Percentiles rank a stretch among this genome's conserved stretches.
Conservation (phyloP, 2,888 invertebrate genomes). For the Actias luna region DNA sequence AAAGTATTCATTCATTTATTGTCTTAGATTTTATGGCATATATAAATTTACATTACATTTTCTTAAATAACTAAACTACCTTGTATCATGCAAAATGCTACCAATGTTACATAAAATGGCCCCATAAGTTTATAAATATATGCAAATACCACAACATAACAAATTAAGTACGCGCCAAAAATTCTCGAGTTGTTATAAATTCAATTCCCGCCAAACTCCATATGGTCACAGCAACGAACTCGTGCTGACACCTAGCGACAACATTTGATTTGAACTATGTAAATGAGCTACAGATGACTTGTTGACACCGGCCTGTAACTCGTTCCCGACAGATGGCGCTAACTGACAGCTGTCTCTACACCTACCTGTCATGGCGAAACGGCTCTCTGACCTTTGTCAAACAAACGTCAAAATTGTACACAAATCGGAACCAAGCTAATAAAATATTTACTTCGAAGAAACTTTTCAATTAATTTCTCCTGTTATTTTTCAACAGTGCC, state of each 20-base stretch:
- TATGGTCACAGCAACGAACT: not conserved
- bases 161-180: no score
- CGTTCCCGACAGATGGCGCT: constrained; percentile 60
- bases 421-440: constrained; percentile 75
- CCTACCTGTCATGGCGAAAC: constrained; percentile 32
- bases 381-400: constrained; percentile 44
- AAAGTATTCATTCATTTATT: no score
- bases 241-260: constrained; percentile 53
- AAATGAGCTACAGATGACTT: constrained; percentile 38
- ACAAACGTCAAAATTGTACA: constrained; percentile 63
- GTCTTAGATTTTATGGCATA: no score
- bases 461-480: constrained; percentile 61
- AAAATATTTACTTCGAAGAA: constrained; percentile 72
- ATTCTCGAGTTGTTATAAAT: not conserved
- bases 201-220: constrained; percentile 24
- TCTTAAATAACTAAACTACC: no score
- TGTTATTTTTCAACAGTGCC: constrained; percentile 40
- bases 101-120: no score
- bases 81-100: no score
- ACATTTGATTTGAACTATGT: constrained; percentile 43
- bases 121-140: no score
- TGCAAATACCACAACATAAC: no score
- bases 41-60: no score
- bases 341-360: constrained; percentile 35
- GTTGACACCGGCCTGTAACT: constrained; percentile 24